Evolutionary conservation across 2,888 invertebrate genomes (phyloP).

Genomic region (Harpagoxenus sublaevis): DNA sequence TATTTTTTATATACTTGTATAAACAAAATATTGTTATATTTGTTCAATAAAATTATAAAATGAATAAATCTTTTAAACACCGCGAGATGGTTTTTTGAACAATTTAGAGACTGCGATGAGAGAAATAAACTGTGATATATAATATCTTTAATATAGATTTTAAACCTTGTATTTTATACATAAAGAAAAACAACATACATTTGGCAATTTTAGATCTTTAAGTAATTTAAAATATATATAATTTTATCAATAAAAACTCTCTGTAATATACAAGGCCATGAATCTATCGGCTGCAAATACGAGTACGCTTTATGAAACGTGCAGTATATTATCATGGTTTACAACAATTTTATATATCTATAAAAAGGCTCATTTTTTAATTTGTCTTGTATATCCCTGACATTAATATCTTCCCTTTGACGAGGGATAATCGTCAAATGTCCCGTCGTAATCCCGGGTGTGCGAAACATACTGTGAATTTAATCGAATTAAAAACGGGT

Average conservation of each 20-base stretch:
- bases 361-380: slow-evolving; percentile 45
- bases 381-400: not conserved
- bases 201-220: not conserved
- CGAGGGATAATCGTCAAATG: slow-evolving; percentile 14
- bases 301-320: slow-evolving; percentile 8
- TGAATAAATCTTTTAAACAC: not conserved
- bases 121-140: not conserved
- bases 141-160: not conserved
- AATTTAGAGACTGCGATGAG: not conserved
- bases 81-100: not conserved
- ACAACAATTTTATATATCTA: slow-evolving; percentile 51
- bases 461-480: slow-evolving; percentile 26
- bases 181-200: not conserved
- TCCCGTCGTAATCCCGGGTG: not conserved
- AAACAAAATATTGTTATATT: not conserved
- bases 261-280: not conserved
- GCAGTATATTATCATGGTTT: slow-evolving; percentile 52
- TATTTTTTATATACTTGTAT: not conserved
- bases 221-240: not conserved
- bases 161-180: not conserved
- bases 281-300: slow-evolving; percentile 38
- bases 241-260: not conserved
- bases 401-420: slow-evolving; percentile 31
- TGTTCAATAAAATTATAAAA: not conserved
- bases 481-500: slow-evolving; percentile 41